phyloP scores from a whole-genome alignment of 2,797 vertebrate species.

The Semotilus atromaculatus region DNA sequence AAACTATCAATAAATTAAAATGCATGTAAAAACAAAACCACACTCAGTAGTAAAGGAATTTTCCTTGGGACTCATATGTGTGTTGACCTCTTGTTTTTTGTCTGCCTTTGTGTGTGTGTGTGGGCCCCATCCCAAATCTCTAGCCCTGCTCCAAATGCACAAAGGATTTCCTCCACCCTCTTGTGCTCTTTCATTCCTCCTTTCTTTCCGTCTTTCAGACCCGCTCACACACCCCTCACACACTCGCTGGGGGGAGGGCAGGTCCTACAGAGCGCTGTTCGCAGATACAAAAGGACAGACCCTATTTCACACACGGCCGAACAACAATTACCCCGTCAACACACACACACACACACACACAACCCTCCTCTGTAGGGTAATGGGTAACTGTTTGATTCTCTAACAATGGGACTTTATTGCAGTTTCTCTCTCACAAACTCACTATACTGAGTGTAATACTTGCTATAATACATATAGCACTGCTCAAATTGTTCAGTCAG shows the following conservation, averaged over 20 bases:
- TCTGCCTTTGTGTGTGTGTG: slow-evolving; percentile 35
- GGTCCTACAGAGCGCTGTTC: slow-evolving; percentile 69
- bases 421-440: slow-evolving; percentile 39
- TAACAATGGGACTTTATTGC: slow-evolving; percentile 80
- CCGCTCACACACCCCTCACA: slow-evolving; percentile 47
- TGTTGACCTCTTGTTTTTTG: slow-evolving; percentile 31
- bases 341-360: slow-evolving; percentile 38
- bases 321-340: slow-evolving; percentile 73
- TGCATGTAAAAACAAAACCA: not conserved
- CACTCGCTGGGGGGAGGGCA: slow-evolving; percentile 53
- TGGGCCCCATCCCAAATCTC: slow-evolving; percentile 42
- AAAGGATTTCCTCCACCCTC: slow-evolving; percentile 56
- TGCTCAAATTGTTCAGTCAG: not conserved
- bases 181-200: slow-evolving; percentile 40
- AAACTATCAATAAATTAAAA: not conserved
- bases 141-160: slow-evolving; percentile 22
- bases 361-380: slow-evolving; percentile 71
- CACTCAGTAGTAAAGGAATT: slow-evolving; percentile 31
- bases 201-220: slow-evolving; percentile 35
- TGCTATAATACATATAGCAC: not conserved
- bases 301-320: slow-evolving; percentile 76
- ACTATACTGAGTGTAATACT: not conserved
- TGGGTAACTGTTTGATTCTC: slow-evolving; percentile 73
- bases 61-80: slow-evolving; percentile 22
- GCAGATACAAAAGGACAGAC: slow-evolving; percentile 71